Conservation (phyloP, 2,888 invertebrate species). For the Hymenopus coronatus region DNA sequence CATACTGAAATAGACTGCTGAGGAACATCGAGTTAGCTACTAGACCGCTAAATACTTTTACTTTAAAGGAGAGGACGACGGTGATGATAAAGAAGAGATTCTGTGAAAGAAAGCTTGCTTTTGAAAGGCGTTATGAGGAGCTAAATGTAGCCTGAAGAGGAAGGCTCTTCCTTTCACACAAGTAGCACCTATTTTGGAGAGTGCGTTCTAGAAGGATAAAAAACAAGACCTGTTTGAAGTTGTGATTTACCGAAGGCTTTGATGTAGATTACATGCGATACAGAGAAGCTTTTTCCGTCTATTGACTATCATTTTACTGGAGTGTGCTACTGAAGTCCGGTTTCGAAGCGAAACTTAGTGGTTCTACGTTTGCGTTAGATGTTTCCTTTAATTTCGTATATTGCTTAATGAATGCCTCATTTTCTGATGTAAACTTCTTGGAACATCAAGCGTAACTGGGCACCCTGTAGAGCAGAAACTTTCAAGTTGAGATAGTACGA, state of each 20-base stretch:
- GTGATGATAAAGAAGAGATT: not conserved
- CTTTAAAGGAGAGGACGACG: not conserved
- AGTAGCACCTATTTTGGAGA: not conserved
- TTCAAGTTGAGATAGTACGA: no score
- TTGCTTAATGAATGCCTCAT: not conserved
- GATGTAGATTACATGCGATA: not conserved
- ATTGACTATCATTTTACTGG: not conserved
- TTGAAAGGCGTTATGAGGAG: not conserved
- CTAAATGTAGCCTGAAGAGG: not conserved
- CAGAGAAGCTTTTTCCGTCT: not conserved
- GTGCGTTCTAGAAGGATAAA: not conserved
- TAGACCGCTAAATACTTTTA: not conserved
- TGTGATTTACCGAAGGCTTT: not conserved
- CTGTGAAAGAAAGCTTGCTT: not conserved
- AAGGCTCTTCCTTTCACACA: not conserved
- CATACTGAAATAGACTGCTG: not conserved
- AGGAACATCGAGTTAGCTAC: not conserved
- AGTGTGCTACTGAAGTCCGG: no score
- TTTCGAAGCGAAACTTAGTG: not conserved
- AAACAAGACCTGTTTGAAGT: not conserved
- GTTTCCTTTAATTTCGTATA: not conserved
- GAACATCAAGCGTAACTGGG: not conserved
- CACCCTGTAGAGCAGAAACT: no score
- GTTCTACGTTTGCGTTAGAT: no score
- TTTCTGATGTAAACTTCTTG: not conserved